Percentiles rank a stretch among this genome's conserved stretches.
These are phyloP conservation scores for Apocrypta bakeri DNA, from an alignment of 1,140 invertebrate genomes.

Conservation along the genomic window DNA sequence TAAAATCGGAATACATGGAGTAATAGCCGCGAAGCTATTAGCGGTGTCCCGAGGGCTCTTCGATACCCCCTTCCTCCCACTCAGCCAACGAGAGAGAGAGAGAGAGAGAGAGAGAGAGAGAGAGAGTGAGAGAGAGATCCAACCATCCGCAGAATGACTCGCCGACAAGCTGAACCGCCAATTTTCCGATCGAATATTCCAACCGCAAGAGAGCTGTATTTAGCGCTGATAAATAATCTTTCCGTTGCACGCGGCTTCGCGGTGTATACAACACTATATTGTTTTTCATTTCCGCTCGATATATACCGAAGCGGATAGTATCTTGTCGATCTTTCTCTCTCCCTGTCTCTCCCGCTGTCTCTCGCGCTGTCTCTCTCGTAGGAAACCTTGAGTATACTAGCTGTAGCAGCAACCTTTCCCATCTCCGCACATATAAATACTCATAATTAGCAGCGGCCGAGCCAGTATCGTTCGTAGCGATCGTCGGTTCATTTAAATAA, in stretches of 20 bases:
- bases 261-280: slow-evolving; percentile 63
- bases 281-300: slow-evolving; percentile 72
- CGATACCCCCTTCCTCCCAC: not conserved
- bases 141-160: not conserved
- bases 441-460: slow-evolving; percentile 67
- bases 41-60: slow-evolving; percentile 39
- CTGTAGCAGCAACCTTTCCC: slow-evolving; percentile 64
- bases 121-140: not conserved
- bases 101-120: slow-evolving; percentile 22
- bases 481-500: slow-evolving; percentile 37
- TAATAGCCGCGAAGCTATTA: slow-evolving; percentile 61
- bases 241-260: not conserved
- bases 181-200: slow-evolving; percentile 51
- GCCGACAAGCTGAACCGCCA: not conserved
- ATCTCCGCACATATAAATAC: slow-evolving; percentile 71
- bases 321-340: slow-evolving; percentile 60
- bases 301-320: slow-evolving; percentile 58
- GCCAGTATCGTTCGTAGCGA: not conserved
- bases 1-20: slow-evolving; percentile 58
- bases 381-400: slow-evolving; percentile 61
- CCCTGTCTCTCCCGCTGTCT: slow-evolving; percentile 51
- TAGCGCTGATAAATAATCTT: slow-evolving; percentile 1
- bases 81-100: not conserved
- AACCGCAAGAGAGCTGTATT: slow-evolving; percentile 21
- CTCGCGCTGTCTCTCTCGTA: not conserved